Conservation (phyloP, 2,797 vertebrate species). For the Sciaenops ocellatus region DNA sequence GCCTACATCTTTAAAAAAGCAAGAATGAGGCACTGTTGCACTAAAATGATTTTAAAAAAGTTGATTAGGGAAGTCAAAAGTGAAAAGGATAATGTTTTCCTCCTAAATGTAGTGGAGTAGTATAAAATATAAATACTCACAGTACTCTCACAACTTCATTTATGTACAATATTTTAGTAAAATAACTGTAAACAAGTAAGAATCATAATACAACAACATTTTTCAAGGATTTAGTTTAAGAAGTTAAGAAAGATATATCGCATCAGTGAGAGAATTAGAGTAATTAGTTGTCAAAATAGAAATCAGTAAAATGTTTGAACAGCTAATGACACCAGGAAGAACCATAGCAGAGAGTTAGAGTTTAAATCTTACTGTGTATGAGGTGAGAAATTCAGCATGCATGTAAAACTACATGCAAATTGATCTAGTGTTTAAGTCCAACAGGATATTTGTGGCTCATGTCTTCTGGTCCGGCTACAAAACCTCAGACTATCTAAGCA, state of each 20-base stretch:
- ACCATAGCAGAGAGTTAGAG: background rate
- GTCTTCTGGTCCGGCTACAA: slow-evolving; percentile 8
- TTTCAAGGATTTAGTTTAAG: background rate
- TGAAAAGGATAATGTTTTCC: too few species aligned
- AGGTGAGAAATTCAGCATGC: background rate
- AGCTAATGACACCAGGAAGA: too few species aligned
- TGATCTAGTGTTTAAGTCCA: background rate
- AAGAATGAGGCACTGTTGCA: too few species aligned
- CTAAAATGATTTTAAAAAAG: too few species aligned
- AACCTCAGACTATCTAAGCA: slow-evolving; percentile 39
- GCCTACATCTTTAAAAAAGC: too few species aligned
- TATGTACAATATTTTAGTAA: too few species aligned
- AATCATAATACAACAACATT: background rate
- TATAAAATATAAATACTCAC: too few species aligned
- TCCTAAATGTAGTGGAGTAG: too few species aligned
- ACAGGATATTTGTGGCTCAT: slow-evolving; percentile 41
- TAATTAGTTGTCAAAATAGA: too few species aligned
- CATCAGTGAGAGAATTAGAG: background rate
- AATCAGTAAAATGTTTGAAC: too few species aligned
- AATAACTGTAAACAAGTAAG: background rate
- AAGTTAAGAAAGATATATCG: background rate
- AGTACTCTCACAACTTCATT: too few species aligned
- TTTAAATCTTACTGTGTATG: background rate
- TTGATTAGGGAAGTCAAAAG: too few species aligned
- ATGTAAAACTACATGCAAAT: background rate